phyloP scores from a whole-genome alignment of 2,797 vertebrate species.

The Hydrophis major region DNA sequence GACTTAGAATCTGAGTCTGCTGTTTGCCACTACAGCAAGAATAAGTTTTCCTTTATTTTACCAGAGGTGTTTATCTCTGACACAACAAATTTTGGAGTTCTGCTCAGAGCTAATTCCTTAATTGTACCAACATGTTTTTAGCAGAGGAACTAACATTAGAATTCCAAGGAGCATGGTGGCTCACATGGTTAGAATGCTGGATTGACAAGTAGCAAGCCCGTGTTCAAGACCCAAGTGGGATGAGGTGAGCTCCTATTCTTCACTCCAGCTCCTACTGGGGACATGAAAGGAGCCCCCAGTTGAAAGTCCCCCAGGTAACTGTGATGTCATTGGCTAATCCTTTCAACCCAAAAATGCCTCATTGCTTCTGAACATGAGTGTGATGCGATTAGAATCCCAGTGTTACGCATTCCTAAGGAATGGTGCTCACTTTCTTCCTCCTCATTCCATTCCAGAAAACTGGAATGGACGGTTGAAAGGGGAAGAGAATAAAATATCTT shows the following conservation, averaged over 20 bases:
- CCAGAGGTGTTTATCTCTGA: not conserved
- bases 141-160: conserved; percentile 25
- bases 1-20: not conserved
- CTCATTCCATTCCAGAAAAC: conserved; percentile 12
- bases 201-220: not conserved
- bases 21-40: not conserved
- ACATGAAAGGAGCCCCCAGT: not conserved
- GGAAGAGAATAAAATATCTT: not conserved
- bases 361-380: not conserved
- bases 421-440: not conserved
- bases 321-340: not conserved
- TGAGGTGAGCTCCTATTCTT: not conserved
- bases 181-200: not conserved
- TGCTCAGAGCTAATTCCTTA: conserved; percentile 26
- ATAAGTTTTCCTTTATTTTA: conserved; percentile 28
- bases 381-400: conserved; percentile 33
- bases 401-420: conserved; percentile 15
- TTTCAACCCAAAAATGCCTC: not conserved
- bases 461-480: not conserved
- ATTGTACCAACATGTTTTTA: conserved; percentile 24
- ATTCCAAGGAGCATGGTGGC: conserved; percentile 26
- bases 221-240: not conserved
- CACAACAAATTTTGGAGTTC: not conserved
- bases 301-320: not conserved
- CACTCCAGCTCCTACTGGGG: not conserved